These are phyloP conservation scores for Stegana nigrithorax DNA, from an alignment of 2,888 invertebrate species.

Conservation along the genomic window DNA sequence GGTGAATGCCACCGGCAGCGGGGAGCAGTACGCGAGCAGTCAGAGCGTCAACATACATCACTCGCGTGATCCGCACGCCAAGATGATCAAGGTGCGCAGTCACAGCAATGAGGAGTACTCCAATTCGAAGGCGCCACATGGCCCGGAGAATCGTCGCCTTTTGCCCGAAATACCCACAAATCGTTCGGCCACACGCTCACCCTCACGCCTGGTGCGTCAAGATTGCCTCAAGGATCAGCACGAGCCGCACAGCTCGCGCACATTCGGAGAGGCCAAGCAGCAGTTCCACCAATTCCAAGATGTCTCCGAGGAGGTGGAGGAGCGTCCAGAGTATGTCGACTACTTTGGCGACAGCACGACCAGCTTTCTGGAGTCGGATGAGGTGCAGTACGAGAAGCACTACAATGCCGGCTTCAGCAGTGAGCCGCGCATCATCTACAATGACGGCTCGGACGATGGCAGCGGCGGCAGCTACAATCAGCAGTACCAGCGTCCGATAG, in stretches of 20 bases:
- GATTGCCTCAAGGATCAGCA: constrained; percentile 65
- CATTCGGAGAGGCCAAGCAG: constrained; percentile 67
- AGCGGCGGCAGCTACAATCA: constrained; percentile 43
- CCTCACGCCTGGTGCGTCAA: constrained; percentile 65
- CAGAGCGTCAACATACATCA: constrained; percentile 66
- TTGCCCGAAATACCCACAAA: constrained; percentile 65
- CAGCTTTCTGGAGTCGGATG: constrained; percentile 63
- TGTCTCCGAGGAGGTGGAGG: constrained; percentile 61
- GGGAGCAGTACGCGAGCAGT: constrained; percentile 65
- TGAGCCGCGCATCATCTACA: constrained; percentile 65
- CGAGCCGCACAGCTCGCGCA: constrained; percentile 47
- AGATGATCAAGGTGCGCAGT: constrained; percentile 68
- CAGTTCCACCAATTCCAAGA: constrained; percentile 62
- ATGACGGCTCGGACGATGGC: constrained; percentile 58
- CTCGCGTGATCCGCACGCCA: constrained; percentile 60
- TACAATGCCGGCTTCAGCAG: constrained; percentile 63
- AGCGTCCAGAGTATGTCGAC: constrained; percentile 56
- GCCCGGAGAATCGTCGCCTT: constrained; percentile 58
- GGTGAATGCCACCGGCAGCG: constrained; percentile 42
- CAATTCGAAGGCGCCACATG: constrained; percentile 51
- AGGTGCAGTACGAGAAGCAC: constrained; percentile 64
- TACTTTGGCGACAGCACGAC: constrained; percentile 61
- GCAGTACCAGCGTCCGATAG: constrained; percentile 46
- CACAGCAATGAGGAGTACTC: constrained; percentile 68
- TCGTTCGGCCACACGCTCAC: constrained; percentile 55